Conservation (phyloP, 2,113 vertebrate species). For the Cololabis saira region DNA sequence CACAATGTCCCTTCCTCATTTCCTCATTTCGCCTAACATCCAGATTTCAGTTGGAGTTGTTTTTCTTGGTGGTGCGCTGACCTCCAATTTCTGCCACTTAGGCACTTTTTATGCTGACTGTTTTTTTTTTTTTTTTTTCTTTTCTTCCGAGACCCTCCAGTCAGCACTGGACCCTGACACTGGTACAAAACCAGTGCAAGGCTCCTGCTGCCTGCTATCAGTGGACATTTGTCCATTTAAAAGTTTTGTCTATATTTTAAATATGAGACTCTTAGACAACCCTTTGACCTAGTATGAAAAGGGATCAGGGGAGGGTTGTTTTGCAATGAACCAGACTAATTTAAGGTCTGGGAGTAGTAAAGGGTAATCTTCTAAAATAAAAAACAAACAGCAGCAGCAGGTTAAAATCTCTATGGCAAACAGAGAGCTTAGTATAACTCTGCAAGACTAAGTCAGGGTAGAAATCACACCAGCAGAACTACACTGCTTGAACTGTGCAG, state of each 20-base stretch:
- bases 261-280: not conserved
- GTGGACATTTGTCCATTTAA: not conserved
- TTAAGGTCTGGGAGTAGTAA: not conserved
- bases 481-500: too few species aligned
- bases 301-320: constrained; percentile 1
- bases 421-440: not conserved
- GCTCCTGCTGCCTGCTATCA: not conserved
- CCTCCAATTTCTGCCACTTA: constrained; percentile 66
- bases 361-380: not conserved
- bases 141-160: constrained; percentile 21
- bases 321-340: not conserved
- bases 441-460: not conserved
- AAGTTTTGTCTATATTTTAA: constrained; percentile 1
- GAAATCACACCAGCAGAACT: not conserved
- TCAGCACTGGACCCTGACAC: not conserved
- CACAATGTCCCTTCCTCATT: constrained; percentile 46
- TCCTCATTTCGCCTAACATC: constrained; percentile 71
- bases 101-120: constrained; percentile 69
- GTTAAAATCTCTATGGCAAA: not conserved
- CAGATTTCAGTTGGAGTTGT: constrained; percentile 63
- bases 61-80: constrained; percentile 63
- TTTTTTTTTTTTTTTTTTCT: constrained; percentile 33
- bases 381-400: not conserved
- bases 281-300: not conserved
- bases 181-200: constrained; percentile 6